Base-by-base conservation (phyloP, 2,113 vertebrate genomes). In the Hydrolagus affinis region DNA sequence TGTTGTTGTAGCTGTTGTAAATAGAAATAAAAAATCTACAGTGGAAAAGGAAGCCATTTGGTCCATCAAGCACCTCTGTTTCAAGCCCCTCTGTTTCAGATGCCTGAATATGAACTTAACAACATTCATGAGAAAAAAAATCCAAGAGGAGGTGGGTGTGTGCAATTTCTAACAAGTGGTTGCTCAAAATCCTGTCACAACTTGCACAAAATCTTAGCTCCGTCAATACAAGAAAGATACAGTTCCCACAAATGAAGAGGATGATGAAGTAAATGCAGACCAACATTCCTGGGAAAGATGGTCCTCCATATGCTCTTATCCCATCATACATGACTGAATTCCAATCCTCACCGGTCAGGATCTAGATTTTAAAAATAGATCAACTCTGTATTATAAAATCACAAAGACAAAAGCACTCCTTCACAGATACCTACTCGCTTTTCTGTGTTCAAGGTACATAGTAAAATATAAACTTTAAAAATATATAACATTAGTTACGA, bases 181-280 rank as follows among this genome's bases (percentile, higher is more conserved):
- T 83, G 15, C 11, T 64, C 66, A 32, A 83, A 83, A 83, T 66
- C 17, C 62, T 83, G 10, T 30, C 23, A 66, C 8, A 17, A 6
- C 59, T 12, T 12, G 30, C 44, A 44, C 44, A 44, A 62, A 83
- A 30, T 32, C 25, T 8, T 1, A 32, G 28, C 15, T 21, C 25
- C 14, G 3, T 28, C 66, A 64, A 83, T 30, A 32, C 25, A n/a
- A 83, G 91, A 94, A 96, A 96, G 97, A 99, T 99, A 99, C 97
- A 99, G 90, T 99, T 99, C 91, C 98, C 98, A 86, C 98, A 99
- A 93, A 99, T 99, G 95, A 99, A 99, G 92, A 99, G 97, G 94
- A 99, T 99, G 96, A 99, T 99, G 94, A 99, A 99, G 93, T 99
- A 99, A 92, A 99, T 99, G 95, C 98, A 99, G 92, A 99, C 98